Conservation (phyloP, 2,113 vertebrate species). For the Varanus komodoensis region DNA sequence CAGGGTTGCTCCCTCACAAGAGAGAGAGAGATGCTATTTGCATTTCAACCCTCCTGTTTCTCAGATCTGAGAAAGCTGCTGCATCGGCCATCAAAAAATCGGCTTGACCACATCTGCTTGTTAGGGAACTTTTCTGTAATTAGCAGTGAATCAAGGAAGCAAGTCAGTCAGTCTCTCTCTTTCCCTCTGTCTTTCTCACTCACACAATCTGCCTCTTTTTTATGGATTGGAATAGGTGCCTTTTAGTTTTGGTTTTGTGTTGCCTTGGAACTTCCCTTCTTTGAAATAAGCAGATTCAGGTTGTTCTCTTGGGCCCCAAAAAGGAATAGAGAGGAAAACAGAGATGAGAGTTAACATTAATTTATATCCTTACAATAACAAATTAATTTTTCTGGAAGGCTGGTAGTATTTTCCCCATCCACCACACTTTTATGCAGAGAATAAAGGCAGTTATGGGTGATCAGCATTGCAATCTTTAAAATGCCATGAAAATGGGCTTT, state of each 20-base stretch:
- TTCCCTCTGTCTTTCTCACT: background rate
- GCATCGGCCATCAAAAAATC: background rate
- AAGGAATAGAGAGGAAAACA: background rate
- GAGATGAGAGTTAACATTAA: constrained; percentile 1
- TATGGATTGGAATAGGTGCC: background rate
- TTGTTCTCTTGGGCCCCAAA: background rate
- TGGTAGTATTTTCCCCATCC: background rate
- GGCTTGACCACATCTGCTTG: background rate
- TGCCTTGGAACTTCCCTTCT: background rate
- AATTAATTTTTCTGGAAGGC: constrained; percentile 17
- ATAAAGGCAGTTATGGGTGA: background rate
- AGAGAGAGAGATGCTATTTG: background rate
- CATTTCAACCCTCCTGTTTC: background rate
- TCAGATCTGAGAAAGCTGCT: background rate
- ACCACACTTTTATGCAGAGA: background rate
- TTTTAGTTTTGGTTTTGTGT: background rate
- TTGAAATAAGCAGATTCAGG: background rate
- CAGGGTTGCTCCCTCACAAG: background rate
- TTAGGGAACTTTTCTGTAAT: background rate
- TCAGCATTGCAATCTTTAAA: constrained; percentile 3
- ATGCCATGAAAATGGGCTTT: background rate
- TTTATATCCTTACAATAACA: constrained; percentile 4
- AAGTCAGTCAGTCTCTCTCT: background rate
- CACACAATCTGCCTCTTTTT: background rate
- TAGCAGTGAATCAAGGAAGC: background rate